Evolutionary conservation across 92 coral and sea anemone genomes (phyloP).

Genomic region (Bergia sp.): DNA sequence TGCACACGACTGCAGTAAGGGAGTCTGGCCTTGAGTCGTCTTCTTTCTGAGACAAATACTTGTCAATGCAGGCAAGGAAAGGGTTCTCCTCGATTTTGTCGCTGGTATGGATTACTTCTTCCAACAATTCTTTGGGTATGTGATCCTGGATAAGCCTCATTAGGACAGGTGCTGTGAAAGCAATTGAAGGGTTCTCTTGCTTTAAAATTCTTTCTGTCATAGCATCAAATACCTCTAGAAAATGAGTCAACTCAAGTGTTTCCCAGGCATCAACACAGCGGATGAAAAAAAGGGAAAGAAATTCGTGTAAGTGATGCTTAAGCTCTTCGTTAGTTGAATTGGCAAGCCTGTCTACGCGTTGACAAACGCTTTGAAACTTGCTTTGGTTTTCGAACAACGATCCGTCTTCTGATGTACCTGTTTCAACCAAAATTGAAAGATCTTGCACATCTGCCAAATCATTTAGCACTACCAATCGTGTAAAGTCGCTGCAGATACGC

Average conservation of each 20-base stretch:
- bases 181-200: background rate
- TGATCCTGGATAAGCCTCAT: background rate
- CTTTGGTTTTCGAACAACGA: slow-evolving; percentile 1
- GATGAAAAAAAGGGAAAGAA: background rate
- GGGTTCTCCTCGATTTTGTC: background rate
- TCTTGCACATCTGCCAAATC: background rate
- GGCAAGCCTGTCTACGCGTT: background rate
- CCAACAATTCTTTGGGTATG: background rate
- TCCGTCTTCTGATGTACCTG: background rate
- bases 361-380: slow-evolving; percentile 2
- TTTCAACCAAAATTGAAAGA: background rate
- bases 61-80: slow-evolving; percentile 9
- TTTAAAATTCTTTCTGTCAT: background rate
- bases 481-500: slow-evolving; percentile 3
- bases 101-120: background rate
- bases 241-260: slow-evolving; percentile 2
- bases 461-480: background rate
- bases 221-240: background rate
- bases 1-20: slow-evolving; percentile 15
- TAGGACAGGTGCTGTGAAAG: slow-evolving; percentile 11
- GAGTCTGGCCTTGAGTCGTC: slow-evolving; percentile 1
- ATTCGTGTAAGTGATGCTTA: background rate
- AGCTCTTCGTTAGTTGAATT: background rate
- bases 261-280: slow-evolving; percentile 31
- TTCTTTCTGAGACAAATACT: background rate